These are phyloP conservation scores for Sus scrofa DNA, from an alignment of 2,113 vertebrate genomes.

Conservation along the genomic window DNA sequence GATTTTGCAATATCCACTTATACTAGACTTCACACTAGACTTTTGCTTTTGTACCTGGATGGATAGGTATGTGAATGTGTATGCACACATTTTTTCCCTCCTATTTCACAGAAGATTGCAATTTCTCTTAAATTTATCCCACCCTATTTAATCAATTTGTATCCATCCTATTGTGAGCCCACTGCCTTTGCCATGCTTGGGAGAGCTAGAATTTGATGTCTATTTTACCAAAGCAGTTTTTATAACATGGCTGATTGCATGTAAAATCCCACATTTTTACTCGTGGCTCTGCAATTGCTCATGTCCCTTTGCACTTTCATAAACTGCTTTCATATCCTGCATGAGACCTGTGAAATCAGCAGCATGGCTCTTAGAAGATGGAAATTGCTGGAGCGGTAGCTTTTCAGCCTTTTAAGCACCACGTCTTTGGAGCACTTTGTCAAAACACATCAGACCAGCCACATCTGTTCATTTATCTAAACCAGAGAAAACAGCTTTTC, in stretches of 20 bases:
- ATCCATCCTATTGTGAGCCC: background rate
- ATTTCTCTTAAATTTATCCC: background rate
- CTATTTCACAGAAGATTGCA: background rate
- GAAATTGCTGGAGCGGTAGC: background rate
- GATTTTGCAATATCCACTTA: background rate
- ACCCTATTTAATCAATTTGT: background rate
- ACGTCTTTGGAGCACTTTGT: constrained; percentile 33
- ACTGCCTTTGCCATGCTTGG: background rate
- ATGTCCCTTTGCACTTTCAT: background rate
- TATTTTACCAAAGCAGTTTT: constrained; percentile 32
- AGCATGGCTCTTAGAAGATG: background rate
- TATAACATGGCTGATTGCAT: background rate
- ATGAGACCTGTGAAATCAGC: constrained; percentile 40
- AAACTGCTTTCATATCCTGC: constrained; percentile 29
- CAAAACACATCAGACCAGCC: constrained; percentile 17
- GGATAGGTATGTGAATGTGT: no score
- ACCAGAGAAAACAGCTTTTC: constrained; percentile 54
- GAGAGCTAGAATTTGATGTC: constrained; percentile 14
- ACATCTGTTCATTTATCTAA: constrained; percentile 63
- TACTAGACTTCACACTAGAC: background rate
- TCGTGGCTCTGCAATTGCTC: background rate
- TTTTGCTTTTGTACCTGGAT: background rate
- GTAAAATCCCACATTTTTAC: constrained; percentile 52
- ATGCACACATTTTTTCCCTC: background rate
- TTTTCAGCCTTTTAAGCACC: constrained; percentile 32